These are phyloP conservation scores for Nibea albiflora DNA, from an alignment of 2,113 vertebrate genomes.

Conservation along the genomic window DNA sequence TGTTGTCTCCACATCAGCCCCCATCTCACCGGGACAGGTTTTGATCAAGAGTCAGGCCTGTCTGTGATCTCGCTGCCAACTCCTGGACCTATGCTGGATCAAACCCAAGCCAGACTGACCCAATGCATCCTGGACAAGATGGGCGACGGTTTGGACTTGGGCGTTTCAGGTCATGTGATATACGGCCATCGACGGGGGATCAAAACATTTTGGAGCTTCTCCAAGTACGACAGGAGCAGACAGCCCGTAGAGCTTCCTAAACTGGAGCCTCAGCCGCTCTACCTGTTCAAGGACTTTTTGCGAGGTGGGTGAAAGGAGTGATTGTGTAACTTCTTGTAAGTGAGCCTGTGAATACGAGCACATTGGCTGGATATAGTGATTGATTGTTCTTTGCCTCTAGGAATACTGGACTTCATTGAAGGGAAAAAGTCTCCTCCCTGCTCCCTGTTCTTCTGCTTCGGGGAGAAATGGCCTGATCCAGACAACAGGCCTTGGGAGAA, in stretches of 20 bases:
- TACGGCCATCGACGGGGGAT: conserved; percentile 63
- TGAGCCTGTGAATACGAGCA: background rate
- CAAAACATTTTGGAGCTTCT: conserved; percentile 81
- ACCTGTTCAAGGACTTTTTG: conserved; percentile 79
- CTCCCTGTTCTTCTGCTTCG: conserved; percentile 88
- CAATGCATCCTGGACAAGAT: conserved; percentile 81
- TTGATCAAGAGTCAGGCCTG: conserved; percentile 50
- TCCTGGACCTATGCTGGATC: conserved; percentile 77
- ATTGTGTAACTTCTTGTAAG: background rate
- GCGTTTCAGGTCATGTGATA: conserved; percentile 64
- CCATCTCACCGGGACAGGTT: background rate
- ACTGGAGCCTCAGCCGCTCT: conserved; percentile 65
- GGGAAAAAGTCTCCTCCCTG: conserved; percentile 77
- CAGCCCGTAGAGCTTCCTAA: conserved; percentile 80
- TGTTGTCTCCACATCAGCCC: conserved; percentile 63
- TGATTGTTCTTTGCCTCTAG: conserved; percentile 68
- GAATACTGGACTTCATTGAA: conserved; percentile 79
- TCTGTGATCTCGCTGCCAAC: conserved; percentile 81
- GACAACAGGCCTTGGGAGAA: conserved; percentile 83
- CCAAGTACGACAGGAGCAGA: conserved; percentile 69
- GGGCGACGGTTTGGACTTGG: conserved; percentile 82
- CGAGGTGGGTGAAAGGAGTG: conserved; percentile 74
- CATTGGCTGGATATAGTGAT: background rate
- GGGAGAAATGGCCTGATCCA: conserved; percentile 90
- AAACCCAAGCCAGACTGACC: conserved; percentile 73